Percentiles rank a stretch among this genome's conserved stretches.
Evolutionary conservation across 2,113 vertebrate species (phyloP).

Genomic region (Steatornis caripensis): DNA sequence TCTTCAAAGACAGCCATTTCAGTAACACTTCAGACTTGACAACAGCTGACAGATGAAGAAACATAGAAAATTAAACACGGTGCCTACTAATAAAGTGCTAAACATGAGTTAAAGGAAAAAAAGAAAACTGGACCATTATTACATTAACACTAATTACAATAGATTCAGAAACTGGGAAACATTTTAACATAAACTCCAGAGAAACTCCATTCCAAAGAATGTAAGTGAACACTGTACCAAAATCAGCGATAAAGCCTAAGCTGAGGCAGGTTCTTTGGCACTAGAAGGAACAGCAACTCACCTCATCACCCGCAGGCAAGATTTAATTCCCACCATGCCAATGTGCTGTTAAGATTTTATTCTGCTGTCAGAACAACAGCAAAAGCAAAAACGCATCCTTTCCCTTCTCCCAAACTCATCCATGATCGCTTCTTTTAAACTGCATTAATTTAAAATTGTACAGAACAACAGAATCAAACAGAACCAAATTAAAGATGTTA

Average conservation of each 20-base stretch:
- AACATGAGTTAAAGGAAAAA: background rate
- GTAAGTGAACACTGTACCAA: background rate
- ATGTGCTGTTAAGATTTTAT: background rate
- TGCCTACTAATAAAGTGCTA: background rate
- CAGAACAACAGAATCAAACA: background rate
- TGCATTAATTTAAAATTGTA: background rate
- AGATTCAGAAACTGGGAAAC: background rate
- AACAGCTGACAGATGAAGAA: background rate
- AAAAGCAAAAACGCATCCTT: background rate
- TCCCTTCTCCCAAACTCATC: background rate
- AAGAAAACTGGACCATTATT: background rate
- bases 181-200: background rate
- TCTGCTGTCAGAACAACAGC: background rate
- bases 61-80: background rate
- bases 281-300: background rate
- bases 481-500: background rate
- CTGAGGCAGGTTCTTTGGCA: background rate
- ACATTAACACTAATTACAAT: background rate
- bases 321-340: background rate
- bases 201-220: background rate
- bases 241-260: background rate
- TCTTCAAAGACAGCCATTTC: slow-evolving; percentile 44
- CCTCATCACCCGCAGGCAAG: background rate
- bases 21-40: slow-evolving; percentile 19
- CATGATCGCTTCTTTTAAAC: background rate